Conservation (phyloP, 2,797 vertebrate species). For the Galago senegalensis region DNA sequence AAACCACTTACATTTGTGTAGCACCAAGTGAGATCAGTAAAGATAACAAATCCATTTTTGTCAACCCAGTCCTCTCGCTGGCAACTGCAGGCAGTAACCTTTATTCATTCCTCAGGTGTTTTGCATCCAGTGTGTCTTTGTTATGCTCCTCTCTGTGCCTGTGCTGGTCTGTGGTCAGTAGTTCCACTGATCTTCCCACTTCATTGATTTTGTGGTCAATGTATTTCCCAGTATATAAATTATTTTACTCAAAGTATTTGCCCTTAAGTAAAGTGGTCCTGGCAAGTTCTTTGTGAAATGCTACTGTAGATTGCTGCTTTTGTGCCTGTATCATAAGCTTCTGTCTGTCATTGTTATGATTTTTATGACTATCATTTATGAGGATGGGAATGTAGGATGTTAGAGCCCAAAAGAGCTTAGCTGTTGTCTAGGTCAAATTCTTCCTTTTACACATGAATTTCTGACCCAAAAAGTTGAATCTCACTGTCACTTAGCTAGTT, state of each 20-base stretch:
- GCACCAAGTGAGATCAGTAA: neutral
- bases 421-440: neutral
- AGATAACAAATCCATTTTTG: neutral
- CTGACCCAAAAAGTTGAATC: neutral
- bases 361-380: slow-evolving; percentile 4
- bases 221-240: neutral
- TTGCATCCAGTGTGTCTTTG: neutral
- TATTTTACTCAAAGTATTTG: neutral
- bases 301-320: slow-evolving; percentile 27
- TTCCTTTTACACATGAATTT: slow-evolving; percentile 9
- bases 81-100: neutral
- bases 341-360: neutral
- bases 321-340: neutral
- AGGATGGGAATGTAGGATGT: neutral
- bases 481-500: neutral
- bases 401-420: neutral
- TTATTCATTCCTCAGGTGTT: neutral
- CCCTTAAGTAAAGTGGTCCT: neutral
- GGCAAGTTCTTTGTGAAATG: neutral
- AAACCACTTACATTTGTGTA: neutral
- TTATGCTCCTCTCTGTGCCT: slow-evolving; percentile 46
- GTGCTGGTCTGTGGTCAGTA: slow-evolving; percentile 21
- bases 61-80: neutral
- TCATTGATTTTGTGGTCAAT: neutral
- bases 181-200: slow-evolving; percentile 8